Conservation (phyloP, 1,140 invertebrate species). For the Brachystomella parvula region DNA sequence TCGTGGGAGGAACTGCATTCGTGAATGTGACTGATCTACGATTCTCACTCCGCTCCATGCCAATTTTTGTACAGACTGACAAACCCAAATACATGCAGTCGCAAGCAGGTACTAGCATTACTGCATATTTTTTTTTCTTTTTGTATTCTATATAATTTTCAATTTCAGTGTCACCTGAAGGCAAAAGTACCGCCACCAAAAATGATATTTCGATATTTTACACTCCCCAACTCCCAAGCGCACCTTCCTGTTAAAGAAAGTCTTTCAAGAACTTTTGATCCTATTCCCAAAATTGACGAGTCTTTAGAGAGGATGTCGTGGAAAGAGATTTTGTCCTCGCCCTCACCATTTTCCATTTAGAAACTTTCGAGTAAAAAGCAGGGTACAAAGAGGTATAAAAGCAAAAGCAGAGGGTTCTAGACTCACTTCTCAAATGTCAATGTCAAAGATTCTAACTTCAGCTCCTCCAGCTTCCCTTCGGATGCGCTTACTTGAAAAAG, state of each 20-base stretch:
- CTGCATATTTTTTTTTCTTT: too few species aligned
- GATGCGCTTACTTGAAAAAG: too few species aligned
- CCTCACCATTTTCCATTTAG: neutral
- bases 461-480: too few species aligned
- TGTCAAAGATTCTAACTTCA: too few species aligned
- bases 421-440: too few species aligned
- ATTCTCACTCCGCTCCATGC: conserved; percentile 84
- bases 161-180: neutral
- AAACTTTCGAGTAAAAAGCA: too few species aligned
- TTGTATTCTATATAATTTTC: too few species aligned
- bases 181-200: too few species aligned
- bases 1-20: conserved; percentile 70
- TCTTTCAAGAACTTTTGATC: neutral
- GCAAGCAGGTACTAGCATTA: conserved; percentile 68
- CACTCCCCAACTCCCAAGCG: neutral
- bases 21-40: conserved; percentile 67
- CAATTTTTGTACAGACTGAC: conserved; percentile 90
- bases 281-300: neutral
- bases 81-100: conserved; percentile 92
- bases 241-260: neutral
- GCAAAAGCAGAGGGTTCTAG: too few species aligned
- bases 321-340: neutral
- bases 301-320: neutral
- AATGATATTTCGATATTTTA: too few species aligned
- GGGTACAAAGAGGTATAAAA: too few species aligned